phyloP scores from a whole-genome alignment of 2,797 vertebrate genomes.

The Cirrhinus mrigala region DNA sequence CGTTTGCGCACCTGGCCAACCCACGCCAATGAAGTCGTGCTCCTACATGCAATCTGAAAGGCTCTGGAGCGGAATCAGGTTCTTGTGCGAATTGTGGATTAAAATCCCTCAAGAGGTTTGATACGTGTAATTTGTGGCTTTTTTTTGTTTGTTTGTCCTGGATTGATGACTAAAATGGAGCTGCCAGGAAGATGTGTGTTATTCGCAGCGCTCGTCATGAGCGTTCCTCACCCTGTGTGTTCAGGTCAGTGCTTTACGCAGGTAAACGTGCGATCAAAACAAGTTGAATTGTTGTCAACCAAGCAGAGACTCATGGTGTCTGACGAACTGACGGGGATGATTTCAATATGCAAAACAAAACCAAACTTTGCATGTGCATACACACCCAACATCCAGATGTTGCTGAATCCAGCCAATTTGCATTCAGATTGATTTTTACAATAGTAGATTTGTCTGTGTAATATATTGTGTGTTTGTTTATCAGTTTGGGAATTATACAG shows the following conservation, averaged over 20 bases:
- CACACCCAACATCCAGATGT: constrained; percentile 13
- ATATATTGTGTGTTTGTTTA: too few relatives aligned
- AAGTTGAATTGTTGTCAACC: neutral
- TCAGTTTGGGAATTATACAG: too few relatives aligned
- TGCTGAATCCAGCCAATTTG: neutral
- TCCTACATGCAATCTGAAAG: constrained; percentile 53
- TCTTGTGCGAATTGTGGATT: constrained; percentile 22
- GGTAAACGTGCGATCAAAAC: constrained; percentile 38
- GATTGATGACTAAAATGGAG: constrained; percentile 14
- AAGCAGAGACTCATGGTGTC: neutral
- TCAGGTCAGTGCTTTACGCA: constrained; percentile 59
- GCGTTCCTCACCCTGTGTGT: constrained; percentile 42
- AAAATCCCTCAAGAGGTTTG: neutral
- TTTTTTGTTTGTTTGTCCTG: neutral
- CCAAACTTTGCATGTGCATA: neutral
- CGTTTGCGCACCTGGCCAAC: constrained; percentile 57
- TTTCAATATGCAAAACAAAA: constrained; percentile 35
- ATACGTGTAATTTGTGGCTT: neutral
- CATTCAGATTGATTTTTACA: neutral
- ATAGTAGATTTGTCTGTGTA: too few relatives aligned
- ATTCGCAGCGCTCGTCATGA: constrained; percentile 45
- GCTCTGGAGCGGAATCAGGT: constrained; percentile 41
- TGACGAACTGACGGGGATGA: neutral
- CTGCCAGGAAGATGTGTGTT: constrained; percentile 48
- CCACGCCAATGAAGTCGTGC: constrained; percentile 55